Evolutionary conservation across 2,797 vertebrate species (phyloP).

Genomic region (Phoxinus dragarum): DNA sequence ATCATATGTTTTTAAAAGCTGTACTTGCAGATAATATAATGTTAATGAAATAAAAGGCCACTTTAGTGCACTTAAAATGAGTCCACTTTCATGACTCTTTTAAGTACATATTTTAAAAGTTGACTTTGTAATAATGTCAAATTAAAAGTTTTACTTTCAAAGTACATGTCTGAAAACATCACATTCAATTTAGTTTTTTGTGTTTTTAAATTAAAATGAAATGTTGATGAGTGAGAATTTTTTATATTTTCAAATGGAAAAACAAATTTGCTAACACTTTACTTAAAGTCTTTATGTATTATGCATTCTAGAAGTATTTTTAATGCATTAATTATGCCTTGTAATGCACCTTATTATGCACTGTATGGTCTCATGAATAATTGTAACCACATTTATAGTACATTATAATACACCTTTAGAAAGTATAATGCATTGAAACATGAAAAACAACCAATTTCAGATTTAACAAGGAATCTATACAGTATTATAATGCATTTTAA

Average conservation of each 20-base stretch:
- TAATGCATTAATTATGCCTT: too few relatives aligned
- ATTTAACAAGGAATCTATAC: too few relatives aligned
- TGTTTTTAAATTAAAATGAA: background rate
- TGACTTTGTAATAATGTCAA: background rate
- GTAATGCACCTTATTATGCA: too few relatives aligned
- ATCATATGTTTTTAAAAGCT: background rate
- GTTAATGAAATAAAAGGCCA: background rate
- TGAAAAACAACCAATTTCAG: too few relatives aligned
- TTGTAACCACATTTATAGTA: too few relatives aligned
- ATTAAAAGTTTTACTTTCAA: background rate
- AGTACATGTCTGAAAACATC: background rate
- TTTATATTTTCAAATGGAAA: background rate
- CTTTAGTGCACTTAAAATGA: background rate
- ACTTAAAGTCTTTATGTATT: too few relatives aligned
- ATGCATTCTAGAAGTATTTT: too few relatives aligned
- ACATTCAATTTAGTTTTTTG: background rate
- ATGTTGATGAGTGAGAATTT: background rate
- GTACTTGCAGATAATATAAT: background rate
- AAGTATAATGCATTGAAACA: too few relatives aligned
- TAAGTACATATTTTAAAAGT: background rate
- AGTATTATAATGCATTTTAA: too few relatives aligned
- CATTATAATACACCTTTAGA: too few relatives aligned
- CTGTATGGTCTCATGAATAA: too few relatives aligned
- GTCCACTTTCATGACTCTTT: background rate
- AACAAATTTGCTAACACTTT: background rate